Percentiles rank a stretch among this genome's conserved stretches.
phyloP scores from a whole-genome alignment of 2,113 vertebrate species.

The Electrona antarctica region DNA sequence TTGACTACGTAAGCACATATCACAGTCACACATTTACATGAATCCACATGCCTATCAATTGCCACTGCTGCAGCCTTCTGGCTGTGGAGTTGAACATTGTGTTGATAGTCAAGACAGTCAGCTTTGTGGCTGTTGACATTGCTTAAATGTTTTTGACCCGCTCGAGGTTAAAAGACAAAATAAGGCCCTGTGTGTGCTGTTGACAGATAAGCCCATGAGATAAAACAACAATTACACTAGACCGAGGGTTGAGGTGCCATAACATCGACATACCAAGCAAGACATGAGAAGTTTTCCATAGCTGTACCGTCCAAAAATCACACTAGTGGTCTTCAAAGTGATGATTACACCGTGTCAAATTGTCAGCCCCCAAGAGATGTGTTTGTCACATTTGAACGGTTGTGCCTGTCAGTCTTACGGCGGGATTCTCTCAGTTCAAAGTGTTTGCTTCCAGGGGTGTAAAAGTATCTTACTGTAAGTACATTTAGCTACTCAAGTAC shows the following conservation, averaged over 20 bases:
- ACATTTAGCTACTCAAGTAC: too few species aligned
- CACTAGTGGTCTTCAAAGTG: not conserved
- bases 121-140: not conserved
- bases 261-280: not conserved
- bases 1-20: too few species aligned
- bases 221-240: constrained; percentile 2
- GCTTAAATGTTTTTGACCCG: not conserved
- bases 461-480: too few species aligned
- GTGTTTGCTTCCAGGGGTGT: not conserved
- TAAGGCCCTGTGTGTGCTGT: not conserved
- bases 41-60: too few species aligned
- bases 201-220: constrained; percentile 5
- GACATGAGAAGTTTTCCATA: constrained; percentile 5
- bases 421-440: not conserved
- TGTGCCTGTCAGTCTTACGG: constrained; percentile 3
- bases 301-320: constrained; percentile 17
- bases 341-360: not conserved
- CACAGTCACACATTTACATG: too few species aligned
- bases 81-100: too few species aligned
- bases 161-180: not conserved
- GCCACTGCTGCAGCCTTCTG: too few species aligned
- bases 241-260: not conserved
- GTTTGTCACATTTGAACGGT: not conserved
- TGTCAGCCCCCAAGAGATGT: not conserved
- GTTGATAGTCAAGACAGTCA: too few species aligned